Conservation (phyloP, 2,888 invertebrate species). For the Mythimna ferrago region DNA sequence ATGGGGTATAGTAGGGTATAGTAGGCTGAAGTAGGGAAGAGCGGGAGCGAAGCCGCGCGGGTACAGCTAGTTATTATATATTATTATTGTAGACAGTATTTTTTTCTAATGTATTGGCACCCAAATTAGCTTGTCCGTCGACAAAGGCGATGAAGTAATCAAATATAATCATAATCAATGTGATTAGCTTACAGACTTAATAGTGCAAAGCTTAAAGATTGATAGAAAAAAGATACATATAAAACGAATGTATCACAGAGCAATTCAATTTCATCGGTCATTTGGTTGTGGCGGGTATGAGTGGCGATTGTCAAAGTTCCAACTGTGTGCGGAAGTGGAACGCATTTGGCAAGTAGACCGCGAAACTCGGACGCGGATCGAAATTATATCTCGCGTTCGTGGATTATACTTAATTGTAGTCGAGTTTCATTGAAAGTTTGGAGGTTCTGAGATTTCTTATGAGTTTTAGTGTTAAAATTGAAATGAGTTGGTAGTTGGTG, state of each 20-base stretch:
- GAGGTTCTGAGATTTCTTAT: neutral
- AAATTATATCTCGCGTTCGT: slow-evolving; percentile 53
- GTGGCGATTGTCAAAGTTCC: slow-evolving; percentile 67
- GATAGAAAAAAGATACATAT: neutral
- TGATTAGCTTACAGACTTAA: too few species aligned
- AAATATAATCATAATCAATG: too few species aligned
- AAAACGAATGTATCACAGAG: slow-evolving; percentile 40
- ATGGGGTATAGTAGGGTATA: too few species aligned
- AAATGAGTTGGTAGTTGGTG: neutral
- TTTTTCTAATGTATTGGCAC: too few species aligned
- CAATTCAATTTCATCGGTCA: slow-evolving; percentile 65
- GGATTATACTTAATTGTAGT: slow-evolving; percentile 51
- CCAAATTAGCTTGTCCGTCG: too few species aligned
- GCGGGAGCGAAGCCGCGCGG: too few species aligned
- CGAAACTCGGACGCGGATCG: slow-evolving; percentile 54
- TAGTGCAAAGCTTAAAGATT: too few species aligned
- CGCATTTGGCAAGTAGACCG: slow-evolving; percentile 67
- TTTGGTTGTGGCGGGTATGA: slow-evolving; percentile 58
- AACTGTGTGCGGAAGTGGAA: slow-evolving; percentile 57
- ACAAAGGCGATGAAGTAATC: too few species aligned
- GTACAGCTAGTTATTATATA: too few species aligned
- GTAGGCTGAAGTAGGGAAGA: too few species aligned
- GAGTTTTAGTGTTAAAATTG: slow-evolving; percentile 3
- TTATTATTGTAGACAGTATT: too few species aligned
- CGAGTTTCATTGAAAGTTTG: slow-evolving; percentile 18